phyloP scores from a whole-genome alignment of 2,113 vertebrate species.

The Rhinoptilus africanus region DNA sequence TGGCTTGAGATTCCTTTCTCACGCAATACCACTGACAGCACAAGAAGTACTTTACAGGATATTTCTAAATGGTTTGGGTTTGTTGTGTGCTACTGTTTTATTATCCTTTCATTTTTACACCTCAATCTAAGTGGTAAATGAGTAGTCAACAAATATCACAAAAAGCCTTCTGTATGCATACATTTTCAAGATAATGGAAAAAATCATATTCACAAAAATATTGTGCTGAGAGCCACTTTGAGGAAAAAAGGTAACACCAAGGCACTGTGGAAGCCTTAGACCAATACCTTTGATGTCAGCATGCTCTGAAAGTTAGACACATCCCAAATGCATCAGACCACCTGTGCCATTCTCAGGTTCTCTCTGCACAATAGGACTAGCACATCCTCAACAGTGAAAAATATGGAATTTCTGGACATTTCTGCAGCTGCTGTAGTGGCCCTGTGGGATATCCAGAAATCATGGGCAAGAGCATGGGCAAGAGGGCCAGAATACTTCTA shows the following conservation, averaged over 20 bases:
- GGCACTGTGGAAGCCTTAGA: not conserved
- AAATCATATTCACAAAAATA: not conserved
- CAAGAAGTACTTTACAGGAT: not conserved
- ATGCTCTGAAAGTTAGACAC: not conserved
- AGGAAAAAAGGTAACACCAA: not conserved
- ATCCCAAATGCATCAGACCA: not conserved
- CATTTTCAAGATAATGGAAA: not conserved
- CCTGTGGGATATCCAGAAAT: not conserved
- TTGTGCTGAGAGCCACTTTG: not conserved
- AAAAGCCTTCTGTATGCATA: not conserved
- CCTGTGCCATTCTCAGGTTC: not conserved
- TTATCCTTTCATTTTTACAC: not conserved
- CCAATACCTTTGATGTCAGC: rapidly evolving
- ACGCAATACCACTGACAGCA: not conserved
- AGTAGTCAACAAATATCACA: not conserved
- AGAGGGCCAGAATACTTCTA: too few species aligned
- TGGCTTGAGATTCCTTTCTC: not conserved
- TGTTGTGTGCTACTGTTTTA: not conserved
- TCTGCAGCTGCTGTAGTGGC: not conserved
- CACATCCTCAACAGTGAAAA: not conserved
- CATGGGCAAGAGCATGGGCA: not conserved
- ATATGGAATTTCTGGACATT: not conserved
- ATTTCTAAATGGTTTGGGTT: not conserved
- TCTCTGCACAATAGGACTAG: not conserved
- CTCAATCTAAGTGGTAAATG: not conserved